Evolutionary conservation across 2,113 vertebrate genomes (phyloP), one percentile per base, ranked within the genome.

Genomic region (Lepisosteus oculatus): DNA sequence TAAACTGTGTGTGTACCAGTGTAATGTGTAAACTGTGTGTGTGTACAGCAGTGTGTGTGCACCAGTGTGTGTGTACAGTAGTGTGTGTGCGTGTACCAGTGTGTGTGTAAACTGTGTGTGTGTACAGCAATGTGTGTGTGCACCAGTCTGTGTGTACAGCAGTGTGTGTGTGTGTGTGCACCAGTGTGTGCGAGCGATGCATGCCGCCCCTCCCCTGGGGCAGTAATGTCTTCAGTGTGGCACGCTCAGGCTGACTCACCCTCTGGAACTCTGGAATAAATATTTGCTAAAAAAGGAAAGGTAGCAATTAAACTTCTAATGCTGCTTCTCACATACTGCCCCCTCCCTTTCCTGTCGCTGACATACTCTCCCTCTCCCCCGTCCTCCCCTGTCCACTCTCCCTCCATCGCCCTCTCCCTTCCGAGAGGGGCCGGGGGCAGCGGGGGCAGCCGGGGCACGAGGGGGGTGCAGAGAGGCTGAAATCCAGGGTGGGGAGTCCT

Each of bases 91-190:
- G 13, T n/a, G 42, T 9, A 12, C n/a, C 42, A n/a, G 42, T 61
- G 42, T 57, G 8, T 8, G 12, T 43, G 17, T 59, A 55, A 15
- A 17, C 7, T 55, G 47, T 55, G 47, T 44, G 15, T 55, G 51
- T n/a, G 68, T 61, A 42, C 44, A 29, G 61, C 13, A 3, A 12
- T 59, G 55, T 43, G 12, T 59, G 41, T 57, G 68, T 69, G 17
- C 43, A 70, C 41, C n/a, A 65, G 76, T 61, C 77, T 78, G 80
- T 73, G 79, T 78, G 12, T 45, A 6, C n/a, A 7, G 14, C 2
- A 6, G 43, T 66, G 4, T 66, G 4, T 66, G 2, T 66, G 64
- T 66, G 12, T 44, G 6, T 66, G 64, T 45, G 64, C 7, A 9
- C 9, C 5, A 6, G 47, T 51, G 47, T 51, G 47, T 51, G 47